Evolutionary conservation across 1,140 invertebrate genomes (phyloP).

Genomic region (Conus betulinus): DNA sequence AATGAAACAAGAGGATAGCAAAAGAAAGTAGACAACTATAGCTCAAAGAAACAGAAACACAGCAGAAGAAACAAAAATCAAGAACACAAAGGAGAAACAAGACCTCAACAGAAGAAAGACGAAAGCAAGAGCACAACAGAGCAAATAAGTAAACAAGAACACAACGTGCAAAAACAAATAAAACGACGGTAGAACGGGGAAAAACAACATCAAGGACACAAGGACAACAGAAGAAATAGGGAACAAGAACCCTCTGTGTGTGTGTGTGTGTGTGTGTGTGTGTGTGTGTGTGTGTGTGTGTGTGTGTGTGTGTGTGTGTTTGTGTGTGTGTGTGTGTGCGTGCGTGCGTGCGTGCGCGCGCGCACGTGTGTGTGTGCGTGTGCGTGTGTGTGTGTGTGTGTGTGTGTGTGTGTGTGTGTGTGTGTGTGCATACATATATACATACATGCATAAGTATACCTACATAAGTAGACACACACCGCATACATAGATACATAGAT

Average conservation of each 20-base stretch:
- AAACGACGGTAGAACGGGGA: background rate
- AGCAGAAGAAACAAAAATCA: too few species aligned
- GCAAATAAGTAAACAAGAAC: too few species aligned
- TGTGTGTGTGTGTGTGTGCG: background rate
- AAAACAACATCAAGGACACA: too few species aligned
- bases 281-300: too few species aligned
- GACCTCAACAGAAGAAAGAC: background rate
- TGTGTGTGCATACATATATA: background rate
- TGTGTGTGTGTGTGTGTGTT: conserved; percentile 1
- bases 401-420: background rate
- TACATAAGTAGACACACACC: background rate
- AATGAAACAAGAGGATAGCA: too few species aligned
- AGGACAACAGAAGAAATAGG: background rate
- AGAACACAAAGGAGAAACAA: background rate
- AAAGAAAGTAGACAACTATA: too few species aligned
- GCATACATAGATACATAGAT: background rate
- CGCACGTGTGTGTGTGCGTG: background rate
- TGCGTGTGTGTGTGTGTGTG: too few species aligned
- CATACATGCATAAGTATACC: background rate
- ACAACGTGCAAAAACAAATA: too few species aligned
- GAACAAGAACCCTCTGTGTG: background rate
- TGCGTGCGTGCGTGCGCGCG: background rate
- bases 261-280: background rate
- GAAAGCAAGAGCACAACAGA: background rate
- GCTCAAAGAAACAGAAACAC: too few species aligned